A percentile compares a stretch with the other conserved stretches of the same genome.
These are phyloP conservation scores for Zosterops pallidus DNA, from an alignment of 2,113 vertebrate genomes.

Conservation along the genomic window DNA sequence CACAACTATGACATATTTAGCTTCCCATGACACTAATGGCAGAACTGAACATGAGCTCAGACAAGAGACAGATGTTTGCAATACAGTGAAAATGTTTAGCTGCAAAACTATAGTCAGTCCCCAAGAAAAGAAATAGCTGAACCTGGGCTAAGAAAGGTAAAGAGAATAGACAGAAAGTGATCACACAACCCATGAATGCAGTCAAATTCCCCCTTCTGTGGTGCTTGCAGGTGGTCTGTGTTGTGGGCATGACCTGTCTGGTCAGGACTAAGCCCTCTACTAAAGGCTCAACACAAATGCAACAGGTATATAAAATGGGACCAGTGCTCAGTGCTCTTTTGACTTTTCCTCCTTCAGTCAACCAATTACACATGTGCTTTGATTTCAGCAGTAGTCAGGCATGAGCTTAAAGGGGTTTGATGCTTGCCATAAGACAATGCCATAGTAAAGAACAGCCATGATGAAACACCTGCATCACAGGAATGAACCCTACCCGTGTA, in stretches of 20 bases:
- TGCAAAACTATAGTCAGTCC: neutral
- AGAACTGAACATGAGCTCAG: neutral
- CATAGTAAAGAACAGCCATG: neutral
- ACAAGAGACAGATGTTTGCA: neutral
- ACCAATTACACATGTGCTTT: neutral
- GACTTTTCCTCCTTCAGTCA: neutral
- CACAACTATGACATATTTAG: neutral
- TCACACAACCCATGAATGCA: neutral
- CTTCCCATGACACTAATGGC: neutral
- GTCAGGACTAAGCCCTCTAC: neutral
- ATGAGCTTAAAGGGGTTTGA: neutral
- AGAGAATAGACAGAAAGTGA: neutral
- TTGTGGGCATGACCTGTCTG: fast-evolving
- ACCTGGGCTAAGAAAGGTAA: neutral
- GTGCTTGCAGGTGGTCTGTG: neutral
- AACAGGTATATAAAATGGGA: neutral
- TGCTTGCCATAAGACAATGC: neutral
- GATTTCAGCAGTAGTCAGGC: neutral
- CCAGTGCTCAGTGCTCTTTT: neutral
- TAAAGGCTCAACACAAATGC: neutral
- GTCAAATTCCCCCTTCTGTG: neutral
- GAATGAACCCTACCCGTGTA: neutral
- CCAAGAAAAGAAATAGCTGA: neutral
- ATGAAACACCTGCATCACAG: neutral
- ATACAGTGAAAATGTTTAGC: neutral